A percentile compares a stretch with the other conserved stretches of the same genome.
Conservation (phyloP, 2,888 invertebrate genomes). For the Ochropleura plecta region DNA sequence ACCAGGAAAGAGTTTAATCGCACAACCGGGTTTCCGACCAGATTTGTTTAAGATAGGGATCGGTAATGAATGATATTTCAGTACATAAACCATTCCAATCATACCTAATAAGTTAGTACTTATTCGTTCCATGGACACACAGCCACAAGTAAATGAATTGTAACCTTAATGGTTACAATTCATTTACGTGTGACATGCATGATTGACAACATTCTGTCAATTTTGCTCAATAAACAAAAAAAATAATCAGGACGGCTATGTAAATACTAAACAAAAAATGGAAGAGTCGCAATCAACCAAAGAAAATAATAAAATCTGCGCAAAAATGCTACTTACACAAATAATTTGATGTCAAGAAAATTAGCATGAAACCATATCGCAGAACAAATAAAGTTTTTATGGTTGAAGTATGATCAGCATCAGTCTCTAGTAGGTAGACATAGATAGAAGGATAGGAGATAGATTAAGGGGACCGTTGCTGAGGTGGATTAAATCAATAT, state of each 20-base stretch:
- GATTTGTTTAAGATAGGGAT: not conserved
- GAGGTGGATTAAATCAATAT: conserved; percentile 11
- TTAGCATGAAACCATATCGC: conserved; percentile 86
- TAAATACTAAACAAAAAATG: conserved; percentile 21
- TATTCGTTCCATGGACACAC: not conserved
- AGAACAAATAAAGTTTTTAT: conserved; percentile 84
- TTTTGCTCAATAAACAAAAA: not conserved
- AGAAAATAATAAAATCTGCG: conserved; percentile 23
- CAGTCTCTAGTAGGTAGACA: conserved; percentile 37
- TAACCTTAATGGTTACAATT: too few species aligned
- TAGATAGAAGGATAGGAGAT: conserved; percentile 13
- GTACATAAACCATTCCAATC: not conserved
- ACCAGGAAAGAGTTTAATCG: too few species aligned
- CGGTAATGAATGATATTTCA: not conserved
- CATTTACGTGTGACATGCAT: too few species aligned
- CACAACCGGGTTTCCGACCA: not conserved
- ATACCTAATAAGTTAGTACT: not conserved
- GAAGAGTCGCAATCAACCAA: conserved; percentile 27
- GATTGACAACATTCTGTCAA: conserved; percentile 4
- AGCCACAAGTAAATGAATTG: not conserved
- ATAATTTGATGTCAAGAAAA: conserved; percentile 28
- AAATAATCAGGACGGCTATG: not conserved
- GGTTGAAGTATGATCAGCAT: conserved; percentile 78
- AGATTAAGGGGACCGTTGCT: conserved; percentile 16
- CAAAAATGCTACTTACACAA: conserved; percentile 44